A percentile compares a stretch with the other conserved stretches of the same genome.
phyloP scores from a whole-genome alignment of 2,797 vertebrate species.

The Kryptopterus vitreolus region DNA sequence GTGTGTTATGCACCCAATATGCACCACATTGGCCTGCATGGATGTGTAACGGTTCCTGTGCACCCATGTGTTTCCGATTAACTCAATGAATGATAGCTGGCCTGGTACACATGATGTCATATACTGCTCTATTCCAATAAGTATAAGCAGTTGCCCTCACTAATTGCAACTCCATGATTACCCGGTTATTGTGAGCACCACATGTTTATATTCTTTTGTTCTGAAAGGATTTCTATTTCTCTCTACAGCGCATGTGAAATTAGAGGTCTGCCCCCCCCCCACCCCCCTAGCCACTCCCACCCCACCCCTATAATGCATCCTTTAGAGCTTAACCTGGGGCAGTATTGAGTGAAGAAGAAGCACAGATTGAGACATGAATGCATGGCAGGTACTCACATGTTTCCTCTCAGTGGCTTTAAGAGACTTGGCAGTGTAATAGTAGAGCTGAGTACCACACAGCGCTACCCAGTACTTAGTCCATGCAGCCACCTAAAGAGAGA shows the following conservation, averaged over 20 bases:
- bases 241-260: slow-evolving; percentile 49
- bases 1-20: slow-evolving; percentile 10
- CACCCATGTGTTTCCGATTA: slow-evolving; percentile 67
- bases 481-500: slow-evolving; percentile 85
- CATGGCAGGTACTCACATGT: slow-evolving; percentile 80
- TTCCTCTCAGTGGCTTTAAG: slow-evolving; percentile 96
- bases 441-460: slow-evolving; percentile 89
- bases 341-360: neutral
- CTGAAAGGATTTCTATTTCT: slow-evolving; percentile 28
- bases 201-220: slow-evolving; percentile 34
- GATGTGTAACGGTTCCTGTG: slow-evolving; percentile 15
- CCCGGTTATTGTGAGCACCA: slow-evolving; percentile 43
- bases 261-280: too few relatives aligned
- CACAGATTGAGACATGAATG: neutral
- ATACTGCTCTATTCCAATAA: slow-evolving; percentile 66
- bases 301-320: too few relatives aligned
- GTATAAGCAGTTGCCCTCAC: slow-evolving; percentile 67
- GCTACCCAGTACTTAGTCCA: slow-evolving; percentile 99
- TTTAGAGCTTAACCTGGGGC: neutral
- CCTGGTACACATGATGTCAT: slow-evolving; percentile 66
- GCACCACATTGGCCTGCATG: neutral
- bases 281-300: too few relatives aligned
- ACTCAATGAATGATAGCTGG: slow-evolving; percentile 58
- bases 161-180: neutral
- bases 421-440: slow-evolving; percentile 96